Evolutionary conservation across 2,888 invertebrate genomes (phyloP).

Genomic region (Cistogaster globosa): DNA sequence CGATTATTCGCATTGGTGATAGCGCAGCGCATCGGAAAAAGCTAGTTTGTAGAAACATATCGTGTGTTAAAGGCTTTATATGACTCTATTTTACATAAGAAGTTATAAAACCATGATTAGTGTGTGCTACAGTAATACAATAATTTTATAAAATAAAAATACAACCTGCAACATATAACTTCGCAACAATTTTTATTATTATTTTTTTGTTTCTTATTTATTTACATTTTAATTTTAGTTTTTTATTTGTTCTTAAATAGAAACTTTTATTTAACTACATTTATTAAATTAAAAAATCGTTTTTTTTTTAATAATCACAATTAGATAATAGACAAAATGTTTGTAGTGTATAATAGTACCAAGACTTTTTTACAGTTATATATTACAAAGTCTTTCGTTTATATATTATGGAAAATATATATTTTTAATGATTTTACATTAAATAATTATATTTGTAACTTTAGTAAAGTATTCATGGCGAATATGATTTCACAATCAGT

Average conservation of each 20-base stretch:
- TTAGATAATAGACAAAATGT: slow-evolving; percentile 65
- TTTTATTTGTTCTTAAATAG: slow-evolving; percentile 10
- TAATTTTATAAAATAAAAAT: too few relatives aligned
- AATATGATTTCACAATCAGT: slow-evolving; percentile 22
- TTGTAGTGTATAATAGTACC: slow-evolving; percentile 39
- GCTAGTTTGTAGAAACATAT: too few relatives aligned
- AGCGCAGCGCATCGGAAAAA: too few relatives aligned
- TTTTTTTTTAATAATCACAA: slow-evolving; percentile 57
- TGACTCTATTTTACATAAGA: too few relatives aligned
- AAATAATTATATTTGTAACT: slow-evolving; percentile 7
- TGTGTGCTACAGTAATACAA: too few relatives aligned
- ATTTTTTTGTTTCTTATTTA: slow-evolving; percentile 21
- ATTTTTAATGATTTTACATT: slow-evolving; percentile 16
- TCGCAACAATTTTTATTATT: slow-evolving; percentile 54
- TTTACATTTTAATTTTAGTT: slow-evolving; percentile 41
- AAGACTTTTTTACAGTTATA: slow-evolving; percentile 15
- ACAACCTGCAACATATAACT: not conserved
- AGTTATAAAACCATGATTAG: too few relatives aligned
- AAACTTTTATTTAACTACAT: slow-evolving; percentile 37
- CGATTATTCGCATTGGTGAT: too few relatives aligned
- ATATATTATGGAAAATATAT: slow-evolving; percentile 7
- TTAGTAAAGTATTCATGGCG: not conserved
- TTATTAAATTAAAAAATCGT: slow-evolving; percentile 46
- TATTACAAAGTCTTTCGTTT: slow-evolving; percentile 21
- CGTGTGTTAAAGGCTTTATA: too few relatives aligned